Conservation (phyloP, 2,113 vertebrate genomes). For the Ciconia maguari region DNA sequence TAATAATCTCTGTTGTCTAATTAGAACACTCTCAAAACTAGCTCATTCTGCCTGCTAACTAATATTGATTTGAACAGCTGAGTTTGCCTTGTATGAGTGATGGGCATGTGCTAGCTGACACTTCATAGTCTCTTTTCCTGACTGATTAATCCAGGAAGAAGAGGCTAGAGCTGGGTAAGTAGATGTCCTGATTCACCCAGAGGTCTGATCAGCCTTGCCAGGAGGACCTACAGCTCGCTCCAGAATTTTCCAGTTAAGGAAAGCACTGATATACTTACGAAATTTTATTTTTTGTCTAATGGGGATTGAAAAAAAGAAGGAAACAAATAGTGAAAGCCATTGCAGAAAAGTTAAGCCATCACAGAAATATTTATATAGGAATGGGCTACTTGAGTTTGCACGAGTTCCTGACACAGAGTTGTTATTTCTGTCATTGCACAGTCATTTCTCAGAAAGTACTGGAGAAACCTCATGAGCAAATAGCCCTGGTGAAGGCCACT, state of each 20-base stretch:
- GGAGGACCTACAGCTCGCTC: background rate
- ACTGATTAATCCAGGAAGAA: background rate
- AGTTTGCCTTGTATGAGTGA: conserved; percentile 45
- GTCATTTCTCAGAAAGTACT: background rate
- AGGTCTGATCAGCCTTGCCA: background rate
- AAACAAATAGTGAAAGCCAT: background rate
- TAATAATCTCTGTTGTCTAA: conserved; percentile 81
- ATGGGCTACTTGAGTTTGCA: background rate
- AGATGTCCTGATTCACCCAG: background rate
- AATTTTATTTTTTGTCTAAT: background rate
- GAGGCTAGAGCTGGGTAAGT: background rate
- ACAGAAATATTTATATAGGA: background rate
- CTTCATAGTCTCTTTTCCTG: background rate
- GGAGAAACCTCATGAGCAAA: background rate
- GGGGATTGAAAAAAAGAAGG: background rate
- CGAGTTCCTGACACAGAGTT: background rate
- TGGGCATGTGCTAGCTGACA: conserved; percentile 8
- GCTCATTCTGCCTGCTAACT: conserved; percentile 59
- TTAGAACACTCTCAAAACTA: conserved; percentile 70
- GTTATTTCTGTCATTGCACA: background rate
- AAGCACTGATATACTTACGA: background rate
- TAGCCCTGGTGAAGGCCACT: background rate
- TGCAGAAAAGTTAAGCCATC: background rate
- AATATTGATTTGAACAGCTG: conserved; percentile 74
- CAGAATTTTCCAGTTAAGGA: background rate